These are phyloP conservation scores for Mythimna impura DNA, from an alignment of 2,888 invertebrate species.

Conservation along the genomic window DNA sequence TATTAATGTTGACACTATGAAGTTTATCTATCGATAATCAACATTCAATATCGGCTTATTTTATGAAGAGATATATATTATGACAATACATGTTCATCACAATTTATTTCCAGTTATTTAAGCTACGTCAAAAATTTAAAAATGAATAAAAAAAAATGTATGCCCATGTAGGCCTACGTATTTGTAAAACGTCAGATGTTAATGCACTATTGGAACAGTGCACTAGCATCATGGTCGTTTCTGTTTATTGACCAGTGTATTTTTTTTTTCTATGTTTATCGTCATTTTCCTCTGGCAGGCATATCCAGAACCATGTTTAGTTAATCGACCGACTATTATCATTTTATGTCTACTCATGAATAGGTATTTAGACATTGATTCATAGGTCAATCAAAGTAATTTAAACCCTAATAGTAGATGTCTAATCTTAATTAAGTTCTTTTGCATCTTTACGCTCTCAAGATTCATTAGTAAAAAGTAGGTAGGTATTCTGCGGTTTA, in stretches of 20 bases:
- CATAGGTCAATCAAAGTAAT: conserved; percentile 3
- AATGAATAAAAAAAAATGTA: too few relatives aligned
- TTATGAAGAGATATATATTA: neutral
- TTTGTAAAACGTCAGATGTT: too few relatives aligned
- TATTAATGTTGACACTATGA: conserved; percentile 1
- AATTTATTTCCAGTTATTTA: conserved; percentile 7
- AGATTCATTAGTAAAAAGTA: neutral
- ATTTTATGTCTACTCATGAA: conserved; percentile 3
- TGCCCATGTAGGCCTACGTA: too few relatives aligned
- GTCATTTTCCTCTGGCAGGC: conserved; percentile 8
- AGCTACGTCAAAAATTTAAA: neutral
- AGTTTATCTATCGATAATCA: conserved; percentile 1
- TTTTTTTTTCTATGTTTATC: conserved; percentile 2
- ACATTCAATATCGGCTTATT: conserved; percentile 8
- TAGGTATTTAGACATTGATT: neutral
- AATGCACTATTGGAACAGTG: too few relatives aligned
- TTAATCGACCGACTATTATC: neutral
- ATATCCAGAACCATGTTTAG: conserved; percentile 6
- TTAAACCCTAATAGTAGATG: neutral
- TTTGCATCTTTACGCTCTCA: neutral
- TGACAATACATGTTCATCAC: neutral
- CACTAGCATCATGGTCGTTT: too few relatives aligned
- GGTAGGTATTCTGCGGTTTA: neutral
- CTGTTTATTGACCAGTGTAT: neutral
- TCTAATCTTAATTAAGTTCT: neutral